Conservation (phyloP, 2,113 vertebrate genomes). For the Eurystomus gularis region DNA sequence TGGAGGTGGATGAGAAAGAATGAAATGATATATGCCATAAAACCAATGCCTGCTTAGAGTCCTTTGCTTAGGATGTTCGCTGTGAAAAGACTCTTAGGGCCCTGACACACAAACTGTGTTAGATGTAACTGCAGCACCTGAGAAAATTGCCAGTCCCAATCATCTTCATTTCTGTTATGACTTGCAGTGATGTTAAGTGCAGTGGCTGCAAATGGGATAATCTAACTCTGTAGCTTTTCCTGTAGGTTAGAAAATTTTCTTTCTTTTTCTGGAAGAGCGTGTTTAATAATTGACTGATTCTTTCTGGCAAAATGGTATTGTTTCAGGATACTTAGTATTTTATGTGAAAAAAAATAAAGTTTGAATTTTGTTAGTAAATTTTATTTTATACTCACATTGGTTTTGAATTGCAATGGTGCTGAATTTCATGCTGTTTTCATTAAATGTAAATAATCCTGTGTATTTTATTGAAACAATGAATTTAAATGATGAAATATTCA, state of each 20-base stretch:
- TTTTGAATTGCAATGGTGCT: not conserved
- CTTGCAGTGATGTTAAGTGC: not conserved
- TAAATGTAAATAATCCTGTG: not conserved
- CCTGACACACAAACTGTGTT: not conserved
- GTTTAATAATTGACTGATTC: not conserved
- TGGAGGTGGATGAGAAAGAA: not conserved
- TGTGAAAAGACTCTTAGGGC: not conserved
- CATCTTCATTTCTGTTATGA: not conserved
- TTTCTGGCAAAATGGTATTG: not conserved
- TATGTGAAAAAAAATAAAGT: not conserved
- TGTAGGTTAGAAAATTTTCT: not conserved
- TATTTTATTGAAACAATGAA: not conserved
- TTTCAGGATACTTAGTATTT: not conserved
- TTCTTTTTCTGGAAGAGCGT: not conserved
- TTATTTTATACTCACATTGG: not conserved
- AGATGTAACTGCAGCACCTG: not conserved
- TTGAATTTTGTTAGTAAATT: not conserved
- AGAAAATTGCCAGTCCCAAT: not conserved
- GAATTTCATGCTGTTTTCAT: not conserved
- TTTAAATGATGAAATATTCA: not conserved
- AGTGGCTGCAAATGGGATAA: not conserved
- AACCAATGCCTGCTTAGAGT: not conserved
- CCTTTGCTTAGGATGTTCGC: not conserved
- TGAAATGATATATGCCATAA: not conserved
- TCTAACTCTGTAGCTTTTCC: not conserved